These are phyloP conservation scores for Anoncus sp. DNA, from an alignment of 2,888 invertebrate genomes.

Conservation along the genomic window DNA sequence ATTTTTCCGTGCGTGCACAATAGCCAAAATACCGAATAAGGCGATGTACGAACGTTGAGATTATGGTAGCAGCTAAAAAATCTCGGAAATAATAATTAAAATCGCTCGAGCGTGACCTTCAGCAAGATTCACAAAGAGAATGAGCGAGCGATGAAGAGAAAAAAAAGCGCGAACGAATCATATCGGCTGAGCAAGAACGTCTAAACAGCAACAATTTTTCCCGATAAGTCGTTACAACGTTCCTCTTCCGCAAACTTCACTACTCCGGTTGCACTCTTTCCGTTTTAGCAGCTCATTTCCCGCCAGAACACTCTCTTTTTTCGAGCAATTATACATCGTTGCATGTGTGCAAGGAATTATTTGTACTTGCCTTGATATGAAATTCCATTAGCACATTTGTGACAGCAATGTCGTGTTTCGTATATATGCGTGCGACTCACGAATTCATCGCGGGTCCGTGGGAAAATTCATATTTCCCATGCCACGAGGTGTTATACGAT, in stretches of 20 bases:
- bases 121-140: background rate
- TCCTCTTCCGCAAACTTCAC: background rate
- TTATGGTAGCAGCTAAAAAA: background rate
- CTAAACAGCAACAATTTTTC: background rate
- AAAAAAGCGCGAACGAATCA: background rate
- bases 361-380: conserved; percentile 32
- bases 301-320: background rate
- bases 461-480: conserved; percentile 27
- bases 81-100: background rate
- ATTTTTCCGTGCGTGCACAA: no score
- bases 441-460: background rate
- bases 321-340: conserved; percentile 33
- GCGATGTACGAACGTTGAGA: background rate
- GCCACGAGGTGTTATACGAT: background rate
- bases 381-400: background rate
- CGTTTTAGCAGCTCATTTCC: conserved; percentile 2
- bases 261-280: background rate
- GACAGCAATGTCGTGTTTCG: conserved; percentile 18
- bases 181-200: background rate
- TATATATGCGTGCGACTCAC: background rate
- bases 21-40: background rate
- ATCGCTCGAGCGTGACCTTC: background rate
- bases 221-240: background rate
- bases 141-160: background rate
- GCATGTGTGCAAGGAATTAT: conserved; percentile 18